A percentile compares a stretch with the other conserved stretches of the same genome.
Evolutionary conservation across 2,797 vertebrate species (phyloP).

Genomic region (Hippocampus kuda): DNA sequence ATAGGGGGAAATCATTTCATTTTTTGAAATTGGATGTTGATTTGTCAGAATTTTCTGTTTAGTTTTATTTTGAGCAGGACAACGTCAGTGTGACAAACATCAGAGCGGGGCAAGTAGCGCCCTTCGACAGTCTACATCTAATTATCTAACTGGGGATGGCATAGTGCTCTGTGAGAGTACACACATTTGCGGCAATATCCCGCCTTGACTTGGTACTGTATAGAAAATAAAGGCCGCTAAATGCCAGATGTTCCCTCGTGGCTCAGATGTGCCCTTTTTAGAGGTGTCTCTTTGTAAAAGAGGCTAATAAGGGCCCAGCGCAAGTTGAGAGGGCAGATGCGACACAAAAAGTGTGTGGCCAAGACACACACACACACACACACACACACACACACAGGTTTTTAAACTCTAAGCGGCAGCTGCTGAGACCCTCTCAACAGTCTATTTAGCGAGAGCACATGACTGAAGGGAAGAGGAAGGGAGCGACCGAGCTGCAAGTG

Average conservation of each 20-base stretch:
- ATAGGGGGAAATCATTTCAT: no score
- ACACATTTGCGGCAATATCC: neutral
- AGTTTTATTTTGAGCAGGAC: no score
- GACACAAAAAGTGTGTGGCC: constrained; percentile 31
- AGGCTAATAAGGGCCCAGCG: neutral
- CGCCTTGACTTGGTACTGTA: neutral
- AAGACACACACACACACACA: constrained; percentile 25
- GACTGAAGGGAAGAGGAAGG: constrained; percentile 34
- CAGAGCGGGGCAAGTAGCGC: no score
- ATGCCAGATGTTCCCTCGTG: neutral
- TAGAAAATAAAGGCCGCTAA: neutral
- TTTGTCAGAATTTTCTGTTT: no score
- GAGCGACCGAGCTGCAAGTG: constrained; percentile 7
- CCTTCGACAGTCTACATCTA: no score
- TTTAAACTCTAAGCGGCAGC: constrained; percentile 54
- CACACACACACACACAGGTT: constrained; percentile 16
- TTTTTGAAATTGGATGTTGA: no score
- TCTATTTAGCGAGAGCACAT: constrained; percentile 51
- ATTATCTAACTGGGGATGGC: neutral
- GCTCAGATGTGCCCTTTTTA: neutral
- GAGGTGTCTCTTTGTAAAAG: neutral
- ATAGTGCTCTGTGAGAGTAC: neutral
- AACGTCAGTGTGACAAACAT: no score
- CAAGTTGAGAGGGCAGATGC: constrained; percentile 33
- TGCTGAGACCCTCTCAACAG: constrained; percentile 58